Percentiles rank a stretch among this genome's conserved stretches.
phyloP scores from a whole-genome alignment of 2,113 vertebrate genomes.

The Pelodiscus sinensis region DNA sequence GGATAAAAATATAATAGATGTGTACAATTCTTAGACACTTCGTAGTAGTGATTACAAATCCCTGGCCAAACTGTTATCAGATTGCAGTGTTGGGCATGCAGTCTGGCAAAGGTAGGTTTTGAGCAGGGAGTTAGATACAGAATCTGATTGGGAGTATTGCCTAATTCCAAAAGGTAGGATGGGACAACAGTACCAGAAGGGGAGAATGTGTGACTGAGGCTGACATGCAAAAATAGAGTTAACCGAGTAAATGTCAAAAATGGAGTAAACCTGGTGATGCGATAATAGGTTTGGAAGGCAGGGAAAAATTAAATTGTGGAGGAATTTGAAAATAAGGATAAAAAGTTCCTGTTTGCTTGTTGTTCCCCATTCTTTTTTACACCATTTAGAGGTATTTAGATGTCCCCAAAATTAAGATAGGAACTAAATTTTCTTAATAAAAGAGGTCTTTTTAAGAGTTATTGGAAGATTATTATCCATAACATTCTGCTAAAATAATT shows the following conservation, averaged over 20 bases:
- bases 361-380: neutral
- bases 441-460: neutral
- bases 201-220: neutral
- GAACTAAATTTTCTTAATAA: neutral
- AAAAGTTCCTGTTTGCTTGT: neutral
- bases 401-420: accelerated
- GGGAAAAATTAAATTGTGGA: neutral
- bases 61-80: neutral
- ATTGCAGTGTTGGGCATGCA: neutral
- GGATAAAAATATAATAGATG: neutral
- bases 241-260: too few species aligned
- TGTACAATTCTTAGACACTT: neutral
- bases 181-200: too few species aligned
- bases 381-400: neutral
- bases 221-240: too few species aligned
- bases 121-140: neutral
- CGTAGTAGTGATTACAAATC: neutral
- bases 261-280: too few species aligned
- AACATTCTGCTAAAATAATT: neutral
- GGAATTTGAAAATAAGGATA: neutral
- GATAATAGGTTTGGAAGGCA: neutral
- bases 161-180: too few species aligned
- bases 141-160: neutral
- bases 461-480: neutral
- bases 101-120: neutral